Conservation (phyloP, 2,888 invertebrate species). For the Cactoblastis cactorum region DNA sequence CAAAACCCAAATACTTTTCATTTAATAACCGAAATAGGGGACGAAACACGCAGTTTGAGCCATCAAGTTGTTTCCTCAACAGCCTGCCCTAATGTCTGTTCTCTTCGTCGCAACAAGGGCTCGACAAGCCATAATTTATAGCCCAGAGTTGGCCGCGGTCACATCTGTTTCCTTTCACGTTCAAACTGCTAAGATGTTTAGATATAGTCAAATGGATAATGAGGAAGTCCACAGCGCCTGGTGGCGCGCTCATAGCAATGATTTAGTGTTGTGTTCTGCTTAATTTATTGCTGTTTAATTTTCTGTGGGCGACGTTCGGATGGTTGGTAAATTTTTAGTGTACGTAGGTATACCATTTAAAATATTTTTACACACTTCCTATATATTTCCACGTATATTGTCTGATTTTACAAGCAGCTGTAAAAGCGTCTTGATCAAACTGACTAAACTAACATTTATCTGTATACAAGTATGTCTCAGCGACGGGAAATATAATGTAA, state of each 20-base stretch:
- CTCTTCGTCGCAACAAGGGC: conserved; percentile 48
- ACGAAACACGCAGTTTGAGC: background rate
- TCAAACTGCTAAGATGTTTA: conserved; percentile 9
- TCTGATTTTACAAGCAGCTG: no score
- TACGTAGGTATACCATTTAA: background rate
- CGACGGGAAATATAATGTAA: conserved; percentile 32
- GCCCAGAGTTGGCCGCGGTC: conserved; percentile 33
- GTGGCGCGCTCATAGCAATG: conserved; percentile 7
- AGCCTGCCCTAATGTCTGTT: conserved; percentile 48
- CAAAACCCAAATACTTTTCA: background rate
- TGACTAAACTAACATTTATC: background rate
- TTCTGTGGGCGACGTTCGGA: background rate
- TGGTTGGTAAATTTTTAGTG: background rate
- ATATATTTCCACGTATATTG: no score
- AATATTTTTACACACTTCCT: no score
- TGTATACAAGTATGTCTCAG: background rate
- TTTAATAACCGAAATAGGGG: background rate
- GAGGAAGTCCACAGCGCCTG: conserved; percentile 11
- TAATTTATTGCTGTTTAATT: conserved; percentile 6
- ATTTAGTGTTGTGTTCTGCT: conserved; percentile 7
- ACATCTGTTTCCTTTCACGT: conserved; percentile 55
- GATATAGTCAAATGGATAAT: conserved; percentile 10
- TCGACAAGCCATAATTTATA: conserved; percentile 59
- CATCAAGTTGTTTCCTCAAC: conserved; percentile 37
- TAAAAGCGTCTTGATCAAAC: no score